phyloP scores from a whole-genome alignment of 2,888 invertebrate species.

The Amaurobius ferox region DNA sequence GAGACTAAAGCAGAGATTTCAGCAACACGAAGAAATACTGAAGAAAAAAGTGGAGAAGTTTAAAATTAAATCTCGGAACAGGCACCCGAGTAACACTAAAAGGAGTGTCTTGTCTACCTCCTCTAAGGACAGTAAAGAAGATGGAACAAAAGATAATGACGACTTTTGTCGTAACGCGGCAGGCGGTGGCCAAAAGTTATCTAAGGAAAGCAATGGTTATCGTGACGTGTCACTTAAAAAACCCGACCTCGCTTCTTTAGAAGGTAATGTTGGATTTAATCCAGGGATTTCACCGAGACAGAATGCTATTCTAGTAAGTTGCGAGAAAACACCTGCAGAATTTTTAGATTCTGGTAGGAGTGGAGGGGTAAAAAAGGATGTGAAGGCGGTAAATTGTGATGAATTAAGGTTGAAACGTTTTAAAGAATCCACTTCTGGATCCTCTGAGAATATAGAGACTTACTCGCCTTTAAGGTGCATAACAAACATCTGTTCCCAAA shows the following conservation, averaged over 20 bases:
- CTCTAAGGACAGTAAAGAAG: background rate
- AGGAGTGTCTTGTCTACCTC: background rate
- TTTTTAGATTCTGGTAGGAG: background rate
- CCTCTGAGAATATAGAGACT: too few species aligned
- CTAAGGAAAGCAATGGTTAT: background rate
- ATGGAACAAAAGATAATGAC: background rate
- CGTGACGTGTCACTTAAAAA: conserved; percentile 2
- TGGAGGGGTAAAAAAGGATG: background rate
- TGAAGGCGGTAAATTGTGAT: background rate
- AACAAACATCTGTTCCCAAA: too few species aligned
- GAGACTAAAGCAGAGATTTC: background rate
- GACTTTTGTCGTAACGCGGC: background rate
- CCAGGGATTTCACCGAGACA: background rate
- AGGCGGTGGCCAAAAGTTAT: background rate
- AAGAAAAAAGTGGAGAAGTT: conserved; percentile 19
- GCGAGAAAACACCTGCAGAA: background rate
- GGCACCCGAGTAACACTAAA: background rate
- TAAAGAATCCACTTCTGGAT: too few species aligned
- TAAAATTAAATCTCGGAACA: conserved; percentile 8
- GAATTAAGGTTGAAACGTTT: too few species aligned
- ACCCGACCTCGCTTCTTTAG: background rate
- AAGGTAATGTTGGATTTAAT: background rate
- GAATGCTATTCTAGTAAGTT: background rate
- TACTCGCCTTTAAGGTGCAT: too few species aligned
- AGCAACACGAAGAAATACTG: conserved; percentile 1